Conservation (phyloP, 2,797 vertebrate genomes). For the Fringilla coelebs region DNA sequence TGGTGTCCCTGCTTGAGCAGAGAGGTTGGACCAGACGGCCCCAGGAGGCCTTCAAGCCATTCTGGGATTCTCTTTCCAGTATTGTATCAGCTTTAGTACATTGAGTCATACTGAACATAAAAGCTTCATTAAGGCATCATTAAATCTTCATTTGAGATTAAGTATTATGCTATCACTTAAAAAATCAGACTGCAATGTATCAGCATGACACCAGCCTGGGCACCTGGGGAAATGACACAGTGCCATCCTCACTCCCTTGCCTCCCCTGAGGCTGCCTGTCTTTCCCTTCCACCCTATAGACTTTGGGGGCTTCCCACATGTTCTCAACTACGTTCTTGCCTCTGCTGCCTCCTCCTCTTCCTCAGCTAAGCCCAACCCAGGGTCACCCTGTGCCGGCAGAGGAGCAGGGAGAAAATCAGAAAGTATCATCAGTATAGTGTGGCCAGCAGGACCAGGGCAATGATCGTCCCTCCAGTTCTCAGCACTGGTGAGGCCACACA, state of each 20-base stretch:
- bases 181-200: not conserved
- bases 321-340: not conserved
- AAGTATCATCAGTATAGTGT: not conserved
- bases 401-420: not conserved
- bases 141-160: not conserved
- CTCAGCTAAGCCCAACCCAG: rapidly evolving
- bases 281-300: no score
- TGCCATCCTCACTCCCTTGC: no score
- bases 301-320: not conserved
- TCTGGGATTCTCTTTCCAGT: not conserved
- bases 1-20: not conserved
- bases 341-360: not conserved
- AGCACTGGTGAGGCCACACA: not conserved
- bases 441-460: not conserved
- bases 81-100: not conserved
- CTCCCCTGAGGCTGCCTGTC: not conserved
- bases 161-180: not conserved
- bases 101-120: not conserved
- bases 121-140: not conserved
- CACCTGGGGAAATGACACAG: not conserved
- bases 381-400: rapidly evolving
- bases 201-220: not conserved
- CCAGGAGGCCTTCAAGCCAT: rapidly evolving
- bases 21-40: no score
- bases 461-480: not conserved